Conservation (phyloP, 2,113 vertebrate species). For the Platycercus adscitus region DNA sequence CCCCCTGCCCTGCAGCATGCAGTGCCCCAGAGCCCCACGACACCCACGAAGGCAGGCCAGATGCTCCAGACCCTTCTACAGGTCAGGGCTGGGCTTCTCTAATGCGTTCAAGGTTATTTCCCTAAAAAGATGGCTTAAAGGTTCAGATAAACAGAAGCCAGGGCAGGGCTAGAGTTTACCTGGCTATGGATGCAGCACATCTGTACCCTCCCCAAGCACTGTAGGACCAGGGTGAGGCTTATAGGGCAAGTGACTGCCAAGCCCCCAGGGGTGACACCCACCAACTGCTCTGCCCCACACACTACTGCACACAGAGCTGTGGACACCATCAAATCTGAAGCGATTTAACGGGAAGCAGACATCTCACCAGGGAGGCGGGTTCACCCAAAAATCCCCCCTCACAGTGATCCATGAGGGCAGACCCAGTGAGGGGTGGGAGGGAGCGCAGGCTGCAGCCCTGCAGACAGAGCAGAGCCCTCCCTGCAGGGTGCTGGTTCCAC, state of each 20-base stretch:
- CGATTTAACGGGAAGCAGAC: background rate
- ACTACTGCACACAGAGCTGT: background rate
- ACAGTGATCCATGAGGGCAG: background rate
- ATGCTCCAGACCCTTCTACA: fast-evolving
- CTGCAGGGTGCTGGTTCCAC: background rate
- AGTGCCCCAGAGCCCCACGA: background rate
- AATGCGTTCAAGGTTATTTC: fast-evolving
- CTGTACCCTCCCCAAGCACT: background rate
- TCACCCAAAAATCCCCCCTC: background rate
- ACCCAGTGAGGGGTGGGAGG: background rate
- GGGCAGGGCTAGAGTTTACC: background rate
- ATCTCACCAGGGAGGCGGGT: background rate
- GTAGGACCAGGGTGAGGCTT: background rate
- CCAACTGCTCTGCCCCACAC: background rate
- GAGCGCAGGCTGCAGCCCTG: background rate
- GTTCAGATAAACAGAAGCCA: background rate
- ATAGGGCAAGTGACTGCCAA: background rate
- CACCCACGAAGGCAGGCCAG: fast-evolving
- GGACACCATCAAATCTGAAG: background rate
- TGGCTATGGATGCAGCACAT: background rate
- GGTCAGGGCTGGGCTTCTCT: fast-evolving
- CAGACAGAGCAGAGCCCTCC: background rate
- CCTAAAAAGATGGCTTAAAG: background rate
- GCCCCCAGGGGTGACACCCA: background rate
- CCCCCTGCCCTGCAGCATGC: fast-evolving